Conservation (phyloP, 2,888 invertebrate species). For the Helicoverpa assulta region DNA sequence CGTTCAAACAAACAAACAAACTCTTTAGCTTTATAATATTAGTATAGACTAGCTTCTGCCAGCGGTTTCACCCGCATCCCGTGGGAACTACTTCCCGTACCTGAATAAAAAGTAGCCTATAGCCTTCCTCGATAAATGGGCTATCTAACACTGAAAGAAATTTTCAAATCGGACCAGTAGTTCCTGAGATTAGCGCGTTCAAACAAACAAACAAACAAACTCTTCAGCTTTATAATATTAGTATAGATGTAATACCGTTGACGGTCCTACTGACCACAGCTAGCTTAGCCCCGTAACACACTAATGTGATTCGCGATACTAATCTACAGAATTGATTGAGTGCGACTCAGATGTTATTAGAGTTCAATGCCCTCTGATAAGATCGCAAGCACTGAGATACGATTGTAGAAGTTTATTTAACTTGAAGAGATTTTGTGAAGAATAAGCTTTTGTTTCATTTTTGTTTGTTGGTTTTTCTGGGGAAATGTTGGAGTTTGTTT, state of each 20-base stretch:
- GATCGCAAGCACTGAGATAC: constrained; percentile 20
- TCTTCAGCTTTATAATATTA: too few species aligned
- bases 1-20: too few species aligned
- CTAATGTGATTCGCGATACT: constrained; percentile 34
- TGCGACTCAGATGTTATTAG: constrained; percentile 20
- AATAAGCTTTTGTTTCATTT: not conserved
- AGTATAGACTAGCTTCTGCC: too few species aligned
- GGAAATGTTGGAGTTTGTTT: not conserved
- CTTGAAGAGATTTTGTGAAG: constrained; percentile 4
- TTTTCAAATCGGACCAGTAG: too few species aligned
- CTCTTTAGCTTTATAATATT: too few species aligned
- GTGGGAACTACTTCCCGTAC: too few species aligned
- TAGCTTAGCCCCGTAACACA: constrained; percentile 17
- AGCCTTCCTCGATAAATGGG: too few species aligned
- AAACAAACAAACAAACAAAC: too few species aligned
- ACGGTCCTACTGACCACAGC: constrained; percentile 9
- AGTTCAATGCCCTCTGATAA: constrained; percentile 27
- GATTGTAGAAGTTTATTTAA: not conserved
- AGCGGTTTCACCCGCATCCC: too few species aligned
- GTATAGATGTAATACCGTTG: constrained; percentile 6
- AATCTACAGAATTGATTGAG: constrained; percentile 32
- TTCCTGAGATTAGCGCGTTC: too few species aligned
- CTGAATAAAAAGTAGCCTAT: too few species aligned
- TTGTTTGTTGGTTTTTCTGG: not conserved
- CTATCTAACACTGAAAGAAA: too few species aligned